Base-by-base conservation (phyloP, 2,888 invertebrate species). In the Notodonta dromedarius region DNA sequence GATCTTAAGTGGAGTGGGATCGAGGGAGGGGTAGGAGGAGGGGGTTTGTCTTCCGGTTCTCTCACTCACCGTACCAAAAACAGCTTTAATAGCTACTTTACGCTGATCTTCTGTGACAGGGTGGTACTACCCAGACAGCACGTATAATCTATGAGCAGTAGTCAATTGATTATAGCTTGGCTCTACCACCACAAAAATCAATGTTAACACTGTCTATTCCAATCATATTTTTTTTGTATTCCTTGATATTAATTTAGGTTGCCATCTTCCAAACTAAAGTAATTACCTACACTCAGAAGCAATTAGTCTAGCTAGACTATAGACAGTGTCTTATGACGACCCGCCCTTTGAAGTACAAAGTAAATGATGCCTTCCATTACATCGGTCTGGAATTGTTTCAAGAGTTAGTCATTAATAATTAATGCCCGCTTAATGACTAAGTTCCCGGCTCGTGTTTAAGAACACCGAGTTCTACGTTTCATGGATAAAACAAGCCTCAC, bases 391-490 rank as follows among this genome's bases (percentile, higher is more conserved):
- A 40, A 40, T 55, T 55, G 39, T 67, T 63, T 50, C 60, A 60
- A 48, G 70, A 74, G 71, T 70, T 73, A 59, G 56, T 61, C 60
- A 73, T 73, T 66, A 70, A 70, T 66, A 62, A 71, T 68, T 65
- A 70, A 66, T 70, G 63, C 58, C 61, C 53, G 61, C 57, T 58
- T 63, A 67, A 68, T 74, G 68, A 70, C 64, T 56, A 74, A 74
- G 72, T 72, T 74, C 62, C 61, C 57, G 74, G 32, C 64, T 73
- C 62, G 59, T 64, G 57, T 63, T 64, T 51, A 51, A 53, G 53
- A 74, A 65, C 69, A 65, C 65, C 62, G 57, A 73, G 64, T 70
- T 65, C 60, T 50, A 68, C 74, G 58, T 73, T 74, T 74, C 70
- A 70, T 74, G 66, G 63, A 65, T 68, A 63, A 72, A 74, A 72